phyloP scores from a whole-genome alignment of 1,140 invertebrate genomes.

The Platyscapa corneri region DNA sequence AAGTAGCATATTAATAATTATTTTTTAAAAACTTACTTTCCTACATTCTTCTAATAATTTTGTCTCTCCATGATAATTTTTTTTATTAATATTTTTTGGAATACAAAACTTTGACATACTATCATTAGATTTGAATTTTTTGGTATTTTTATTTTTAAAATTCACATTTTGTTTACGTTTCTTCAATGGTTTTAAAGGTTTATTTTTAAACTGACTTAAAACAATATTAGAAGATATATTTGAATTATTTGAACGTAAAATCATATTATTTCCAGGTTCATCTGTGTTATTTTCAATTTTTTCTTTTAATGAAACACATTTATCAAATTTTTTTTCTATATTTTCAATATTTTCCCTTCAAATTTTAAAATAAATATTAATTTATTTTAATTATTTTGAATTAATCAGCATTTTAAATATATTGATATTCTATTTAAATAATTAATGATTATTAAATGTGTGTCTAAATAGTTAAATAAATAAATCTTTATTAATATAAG shows the following conservation, averaged over 20 bases:
- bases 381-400: too few species aligned
- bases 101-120: background rate
- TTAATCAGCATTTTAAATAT: background rate
- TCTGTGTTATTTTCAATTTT: background rate
- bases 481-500: background rate
- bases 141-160: background rate
- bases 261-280: background rate
- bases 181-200: background rate
- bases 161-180: conserved; percentile 31
- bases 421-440: background rate
- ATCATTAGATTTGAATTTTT: conserved; percentile 20
- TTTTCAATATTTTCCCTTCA: background rate
- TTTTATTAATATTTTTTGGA: conserved; percentile 66
- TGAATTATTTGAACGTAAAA: conserved; percentile 5
- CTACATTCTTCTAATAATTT: conserved; percentile 75
- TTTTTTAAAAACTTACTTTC: conserved; percentile 58
- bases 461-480: background rate
- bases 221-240: background rate
- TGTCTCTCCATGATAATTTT: conserved; percentile 79
- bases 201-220: conserved; percentile 5
- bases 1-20: background rate
- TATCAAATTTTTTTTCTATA: background rate
- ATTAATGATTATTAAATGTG: background rate
- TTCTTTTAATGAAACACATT: background rate
- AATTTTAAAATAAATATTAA: background rate